Base-by-base conservation (phyloP, 2,888 invertebrate genomes). In the Melolontha melolontha region DNA sequence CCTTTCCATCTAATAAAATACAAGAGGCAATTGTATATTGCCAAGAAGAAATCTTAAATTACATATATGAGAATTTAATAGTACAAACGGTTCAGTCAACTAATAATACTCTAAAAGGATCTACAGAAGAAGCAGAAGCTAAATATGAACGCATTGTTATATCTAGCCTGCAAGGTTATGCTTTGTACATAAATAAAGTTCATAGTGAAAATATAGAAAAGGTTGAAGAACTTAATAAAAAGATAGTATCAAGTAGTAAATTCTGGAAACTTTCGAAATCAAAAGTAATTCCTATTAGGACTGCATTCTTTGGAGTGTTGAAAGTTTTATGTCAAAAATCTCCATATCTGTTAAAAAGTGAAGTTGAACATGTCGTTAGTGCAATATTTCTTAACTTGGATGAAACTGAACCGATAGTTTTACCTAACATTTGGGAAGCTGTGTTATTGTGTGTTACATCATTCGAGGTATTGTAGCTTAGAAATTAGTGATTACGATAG, bases 11-110 rank as follows among this genome's bases (percentile, higher is more conserved):
- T 6, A 87, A 86, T 54, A 96, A 96, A 83, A 85, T 92, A 57
- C 86, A 89, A 1, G 93, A 94, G 78, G 96, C 93, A 8, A 87
- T 96, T 57, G 81, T 89, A 5, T 94, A 92, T 84, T 96, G 95
- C 80, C 93, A 93, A 79, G 85, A 86, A 47, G 96, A 96, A 83
- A 91, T 96, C 67, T 76, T 94, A 29, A 85, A 87, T 27, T 91
- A 91, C 73, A 86, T 94, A n/a, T 83, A 86, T 59, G 92, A 93
- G 64, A 93, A 91, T 79, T 81, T 94, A 29, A 87, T 88, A 16
- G 84, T 86, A 49, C 87, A 89, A 71, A 87, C 87, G 7, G 82
- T 87, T 0, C 84, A 87, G 67, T 86, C 87, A 4, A 78, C 89
- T 16, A 83, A 85, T 41, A 85, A 84, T 70, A 82, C 86, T 17